Evolutionary conservation across 2,113 vertebrate genomes (phyloP), one percentile per base, ranked within the genome.

Genomic region (Paraplagusia blochii): DNA sequence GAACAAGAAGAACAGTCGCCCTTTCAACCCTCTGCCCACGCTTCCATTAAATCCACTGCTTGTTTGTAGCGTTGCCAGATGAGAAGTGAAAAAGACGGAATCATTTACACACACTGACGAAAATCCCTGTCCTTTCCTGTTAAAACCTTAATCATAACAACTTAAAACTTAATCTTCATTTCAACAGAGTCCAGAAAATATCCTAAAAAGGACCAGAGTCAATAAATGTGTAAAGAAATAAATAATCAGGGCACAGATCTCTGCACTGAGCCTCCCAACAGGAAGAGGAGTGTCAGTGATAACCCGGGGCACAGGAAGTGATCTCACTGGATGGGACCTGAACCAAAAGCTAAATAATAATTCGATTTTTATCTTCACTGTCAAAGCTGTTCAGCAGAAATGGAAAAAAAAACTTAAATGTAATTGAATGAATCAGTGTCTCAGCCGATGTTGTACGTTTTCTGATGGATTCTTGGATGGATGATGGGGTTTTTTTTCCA

Each of bases 221-320:
- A 29, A 6, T 29, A 29, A 2, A 29, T 29, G 22, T 4, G 22
- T 29, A 29, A 29, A 29, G 4, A 17, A 8, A 8, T 17, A 40
- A 9, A 10, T 54, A 33, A 57, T 60, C 51, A 36, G 52, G 4
- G 48, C n/a, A 17, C 14, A 63, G 45, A 71, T 81, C 64, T 72
- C 40, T 18, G 14, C 48, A 58, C 69, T 60, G 62, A 40, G 69
- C 73, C 38, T 68, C 43, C 69, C 53, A 77, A 83, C 81, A 84
- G 80, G 82, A 85, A 77, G 80, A 69, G 69, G 76, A 67, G 66
- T 56, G 53, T 40, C 56, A 35, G 51, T 58, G 76, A 85, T 86
- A 77, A 82, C 78, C 66, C 39, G 39, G 51, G 67, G 43, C 45
- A 66, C 53, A 73, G 74, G 83, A 84, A 69, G 76, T 60, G 76